phyloP scores from a whole-genome alignment of 2,113 vertebrate genomes.

The Chaetura pelagica region DNA sequence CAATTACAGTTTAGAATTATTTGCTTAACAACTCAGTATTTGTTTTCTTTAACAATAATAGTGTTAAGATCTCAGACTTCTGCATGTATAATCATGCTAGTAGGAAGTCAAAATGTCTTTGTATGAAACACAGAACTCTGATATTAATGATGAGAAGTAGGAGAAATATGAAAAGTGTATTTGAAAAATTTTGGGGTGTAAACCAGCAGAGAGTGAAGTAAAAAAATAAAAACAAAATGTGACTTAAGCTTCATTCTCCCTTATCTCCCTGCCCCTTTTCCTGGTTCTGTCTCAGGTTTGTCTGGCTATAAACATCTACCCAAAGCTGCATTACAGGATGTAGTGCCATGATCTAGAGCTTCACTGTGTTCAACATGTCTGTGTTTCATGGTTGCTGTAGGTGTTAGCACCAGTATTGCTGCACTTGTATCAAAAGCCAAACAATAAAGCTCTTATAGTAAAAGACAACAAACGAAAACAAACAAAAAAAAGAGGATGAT shows the following conservation, averaged over 20 bases:
- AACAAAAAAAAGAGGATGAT: background rate
- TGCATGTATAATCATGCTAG: background rate
- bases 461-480: background rate
- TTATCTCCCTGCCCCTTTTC: rapidly evolving
- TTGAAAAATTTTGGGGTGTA: background rate
- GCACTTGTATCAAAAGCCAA: background rate
- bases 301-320: background rate
- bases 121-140: background rate
- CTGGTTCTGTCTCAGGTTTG: background rate
- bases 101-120: background rate
- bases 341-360: background rate
- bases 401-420: background rate
- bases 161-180: background rate
- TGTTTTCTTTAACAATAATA: constrained; percentile 15
- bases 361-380: background rate
- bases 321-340: background rate
- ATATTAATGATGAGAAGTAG: background rate
- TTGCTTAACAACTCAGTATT: constrained; percentile 31
- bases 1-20: constrained; percentile 14
- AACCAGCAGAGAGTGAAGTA: background rate
- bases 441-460: background rate
- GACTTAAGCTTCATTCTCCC: background rate
- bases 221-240: background rate
- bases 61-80: background rate
- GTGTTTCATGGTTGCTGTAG: rapidly evolving